A percentile compares a stretch with the other conserved stretches of the same genome.
Conservation (phyloP, 2,888 invertebrate species). For the Loripinus fragilis region DNA sequence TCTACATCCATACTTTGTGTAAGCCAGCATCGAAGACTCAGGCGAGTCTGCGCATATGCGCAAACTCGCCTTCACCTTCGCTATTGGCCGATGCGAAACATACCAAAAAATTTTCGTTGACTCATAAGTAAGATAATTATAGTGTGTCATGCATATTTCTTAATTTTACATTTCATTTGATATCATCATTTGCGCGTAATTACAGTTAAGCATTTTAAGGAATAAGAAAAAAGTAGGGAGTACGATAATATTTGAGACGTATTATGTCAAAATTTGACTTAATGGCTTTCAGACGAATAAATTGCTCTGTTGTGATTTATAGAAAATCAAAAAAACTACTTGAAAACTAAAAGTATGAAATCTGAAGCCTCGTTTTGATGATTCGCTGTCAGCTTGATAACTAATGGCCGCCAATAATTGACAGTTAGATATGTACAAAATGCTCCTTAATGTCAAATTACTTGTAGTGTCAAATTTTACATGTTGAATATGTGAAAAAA, state of each 20-base stretch:
- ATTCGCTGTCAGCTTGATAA: conserved; percentile 42
- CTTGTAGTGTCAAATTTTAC: conserved; percentile 50
- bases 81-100: too few species aligned
- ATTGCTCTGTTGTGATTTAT: conserved; percentile 5
- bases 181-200: too few species aligned
- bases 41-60: too few species aligned
- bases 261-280: neutral
- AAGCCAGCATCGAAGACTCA: too few species aligned
- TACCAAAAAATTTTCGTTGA: too few species aligned
- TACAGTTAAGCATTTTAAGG: too few species aligned
- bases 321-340: conserved; percentile 13
- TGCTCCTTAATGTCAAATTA: conserved; percentile 50
- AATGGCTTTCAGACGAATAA: conserved; percentile 12
- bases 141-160: too few species aligned
- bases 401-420: conserved; percentile 51
- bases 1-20: too few species aligned
- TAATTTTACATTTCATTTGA: too few species aligned
- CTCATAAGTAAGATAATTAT: too few species aligned
- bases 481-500: conserved; percentile 24
- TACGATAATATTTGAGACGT: neutral
- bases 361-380: conserved; percentile 49
- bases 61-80: too few species aligned
- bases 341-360: neutral
- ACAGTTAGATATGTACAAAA: conserved; percentile 55
- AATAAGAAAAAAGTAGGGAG: too few species aligned